A percentile compares a stretch with the other conserved stretches of the same genome.
phyloP scores from a whole-genome alignment of 1,140 invertebrate species.

The Harpegnathos saltator region DNA sequence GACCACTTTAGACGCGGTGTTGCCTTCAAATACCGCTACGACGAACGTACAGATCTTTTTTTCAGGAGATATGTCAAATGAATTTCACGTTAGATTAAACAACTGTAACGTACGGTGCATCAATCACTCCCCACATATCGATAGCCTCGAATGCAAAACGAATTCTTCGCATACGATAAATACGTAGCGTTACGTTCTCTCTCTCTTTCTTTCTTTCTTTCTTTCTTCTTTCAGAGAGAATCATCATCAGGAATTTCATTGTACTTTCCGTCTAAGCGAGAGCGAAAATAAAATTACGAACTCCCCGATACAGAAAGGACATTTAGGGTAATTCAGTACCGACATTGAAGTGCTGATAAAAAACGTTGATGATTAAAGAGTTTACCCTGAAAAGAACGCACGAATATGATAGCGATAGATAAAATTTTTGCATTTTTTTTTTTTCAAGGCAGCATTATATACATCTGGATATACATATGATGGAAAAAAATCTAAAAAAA shows the following conservation, averaged over 20 bases:
- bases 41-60: background rate
- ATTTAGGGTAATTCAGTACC: background rate
- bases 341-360: background rate
- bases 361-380: background rate
- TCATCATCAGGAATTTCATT: slow-evolving; percentile 18
- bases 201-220: slow-evolving; percentile 10
- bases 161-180: slow-evolving; percentile 12
- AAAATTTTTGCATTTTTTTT: no score
- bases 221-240: background rate
- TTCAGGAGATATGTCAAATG: background rate
- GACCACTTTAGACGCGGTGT: background rate
- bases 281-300: background rate
- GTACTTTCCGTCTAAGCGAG: background rate
- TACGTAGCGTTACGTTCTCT: slow-evolving; percentile 15
- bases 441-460: no score
- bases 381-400: slow-evolving; percentile 14
- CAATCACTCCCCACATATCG: slow-evolving; percentile 11
- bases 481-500: no score
- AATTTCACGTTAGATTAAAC: background rate
- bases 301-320: slow-evolving; percentile 5
- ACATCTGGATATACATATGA: no score
- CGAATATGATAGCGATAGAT: background rate
- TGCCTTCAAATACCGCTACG: background rate
- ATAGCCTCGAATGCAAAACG: slow-evolving; percentile 15
- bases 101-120: background rate